Base-by-base conservation (phyloP, 2,113 vertebrate genomes). In the Ariopsis seemanni region DNA sequence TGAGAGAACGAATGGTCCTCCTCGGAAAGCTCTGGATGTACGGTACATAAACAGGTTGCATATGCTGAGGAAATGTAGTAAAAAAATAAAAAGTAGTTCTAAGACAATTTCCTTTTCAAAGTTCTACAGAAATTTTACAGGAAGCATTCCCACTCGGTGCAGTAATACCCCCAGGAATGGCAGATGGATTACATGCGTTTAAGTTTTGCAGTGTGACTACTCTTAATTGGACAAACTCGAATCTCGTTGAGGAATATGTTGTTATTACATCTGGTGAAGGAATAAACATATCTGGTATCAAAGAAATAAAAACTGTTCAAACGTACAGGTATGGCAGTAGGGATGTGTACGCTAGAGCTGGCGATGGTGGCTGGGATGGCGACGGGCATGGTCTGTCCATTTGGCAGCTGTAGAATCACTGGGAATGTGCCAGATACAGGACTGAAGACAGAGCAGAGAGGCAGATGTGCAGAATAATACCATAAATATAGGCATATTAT, bases 301-400 rank as follows among this genome's bases (percentile, higher is more conserved):
- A 52, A 86, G 30, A 65, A 55, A 75, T 15, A 20, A 42, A 58
- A 60, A 67, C 7, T 77, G 17, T 52, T 22, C 55, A 72, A 81
- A 97, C 98, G 97, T 96, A 99, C 97, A 93, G 98, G 98, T 94
- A 98, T 97, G 95, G 97, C 95, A 93, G 98, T 95, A 94, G 97
- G 97, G 93, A 99, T 98, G 94, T 98, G 98, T 91, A 98, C 97
- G 95, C 96, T 98, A 93, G 98, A 97, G 96, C 96, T 98, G 94
- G 98, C 97, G 93, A 99, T 98, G 93, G 98, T 96, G 86, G 98
- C 97, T 93, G 98, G 98, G 94, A 99, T 97, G 93, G 98, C 97
- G 88, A 99, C 96, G 91, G 98, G 98, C 98, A 99, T 97, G 91
- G 98, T 98, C 94, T 99, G 98, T 94, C 98, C 97, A 91, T 99